These are phyloP conservation scores for Brachypalpus laphriformis DNA, from an alignment of 2,888 invertebrate genomes.

Conservation along the genomic window DNA sequence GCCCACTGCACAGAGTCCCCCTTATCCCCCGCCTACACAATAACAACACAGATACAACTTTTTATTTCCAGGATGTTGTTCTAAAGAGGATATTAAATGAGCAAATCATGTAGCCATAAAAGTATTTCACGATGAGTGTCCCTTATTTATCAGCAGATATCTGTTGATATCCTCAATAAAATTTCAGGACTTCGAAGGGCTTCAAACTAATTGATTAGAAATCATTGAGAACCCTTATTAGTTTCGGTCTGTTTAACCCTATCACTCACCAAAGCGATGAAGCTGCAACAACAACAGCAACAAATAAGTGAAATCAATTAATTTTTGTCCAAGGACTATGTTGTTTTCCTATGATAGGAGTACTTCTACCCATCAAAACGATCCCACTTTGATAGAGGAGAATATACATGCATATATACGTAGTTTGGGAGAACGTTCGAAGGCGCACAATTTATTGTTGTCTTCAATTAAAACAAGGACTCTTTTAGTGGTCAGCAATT, in stretches of 20 bases:
- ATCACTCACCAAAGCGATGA: neutral
- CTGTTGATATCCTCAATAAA: constrained; percentile 9
- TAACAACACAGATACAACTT: neutral
- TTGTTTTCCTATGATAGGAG: neutral
- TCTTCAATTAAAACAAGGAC: constrained; percentile 50
- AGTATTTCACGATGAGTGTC: neutral
- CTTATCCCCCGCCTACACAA: neutral
- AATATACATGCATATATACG: neutral
- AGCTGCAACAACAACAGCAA: constrained; percentile 1
- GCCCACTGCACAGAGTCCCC: neutral
- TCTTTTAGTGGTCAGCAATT: constrained; percentile 15
- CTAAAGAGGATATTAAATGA: neutral
- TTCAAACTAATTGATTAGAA: constrained; percentile 42
- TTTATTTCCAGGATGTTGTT: neutral
- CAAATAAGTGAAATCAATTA: constrained; percentile 37
- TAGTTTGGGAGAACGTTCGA: neutral
- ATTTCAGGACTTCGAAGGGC: neutral
- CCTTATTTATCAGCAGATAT: neutral
- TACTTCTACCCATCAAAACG: neutral
- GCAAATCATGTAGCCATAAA: constrained; percentile 16
- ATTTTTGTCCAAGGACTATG: constrained; percentile 8
- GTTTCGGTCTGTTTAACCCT: constrained; percentile 35
- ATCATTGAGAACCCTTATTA: constrained; percentile 21
- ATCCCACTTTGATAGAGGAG: constrained; percentile 14
- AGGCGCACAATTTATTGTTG: constrained; percentile 42